A percentile compares a stretch with the other conserved stretches of the same genome.
Conservation (phyloP, 2,113 vertebrate genomes). For the Vireo altiloquus region DNA sequence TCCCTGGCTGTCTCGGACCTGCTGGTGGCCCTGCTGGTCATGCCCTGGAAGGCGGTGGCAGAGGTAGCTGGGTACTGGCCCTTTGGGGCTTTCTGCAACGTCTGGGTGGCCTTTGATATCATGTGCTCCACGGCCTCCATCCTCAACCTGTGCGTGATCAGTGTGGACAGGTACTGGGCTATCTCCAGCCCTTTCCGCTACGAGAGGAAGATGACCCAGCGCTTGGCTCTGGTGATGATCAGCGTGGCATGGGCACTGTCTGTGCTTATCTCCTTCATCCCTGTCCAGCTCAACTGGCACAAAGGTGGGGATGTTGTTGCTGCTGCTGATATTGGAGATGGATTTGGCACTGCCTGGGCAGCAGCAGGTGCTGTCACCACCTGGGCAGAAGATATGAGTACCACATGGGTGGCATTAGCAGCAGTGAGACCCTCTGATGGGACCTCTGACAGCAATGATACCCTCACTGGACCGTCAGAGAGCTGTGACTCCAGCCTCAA, state of each 20-base stretch:
- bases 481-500: constrained; percentile 94
- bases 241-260: constrained; percentile 88
- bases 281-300: constrained; percentile 95
- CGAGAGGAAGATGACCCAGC: constrained; percentile 91
- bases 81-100: constrained; percentile 89
- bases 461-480: neutral
- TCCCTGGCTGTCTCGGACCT: constrained; percentile 92
- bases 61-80: constrained; percentile 95
- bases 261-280: constrained; percentile 93
- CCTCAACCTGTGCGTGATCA: constrained; percentile 93
- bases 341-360: constrained; percentile 3
- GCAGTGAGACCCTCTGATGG: constrained; percentile 20
- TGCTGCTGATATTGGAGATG: neutral
- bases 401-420: constrained; percentile 41
- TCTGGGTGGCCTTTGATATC: constrained; percentile 97
- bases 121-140: constrained; percentile 98
- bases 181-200: constrained; percentile 94
- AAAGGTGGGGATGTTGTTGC: constrained; percentile 66
- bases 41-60: constrained; percentile 95
- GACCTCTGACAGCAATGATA: neutral
- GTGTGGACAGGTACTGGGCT: constrained; percentile 95
- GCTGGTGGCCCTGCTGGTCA: constrained; percentile 90
- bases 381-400: constrained; percentile 43
- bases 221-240: constrained; percentile 87
- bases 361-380: constrained; percentile 5